Conservation (phyloP, 2,888 invertebrate genomes). For the Aporophyla nigra region DNA sequence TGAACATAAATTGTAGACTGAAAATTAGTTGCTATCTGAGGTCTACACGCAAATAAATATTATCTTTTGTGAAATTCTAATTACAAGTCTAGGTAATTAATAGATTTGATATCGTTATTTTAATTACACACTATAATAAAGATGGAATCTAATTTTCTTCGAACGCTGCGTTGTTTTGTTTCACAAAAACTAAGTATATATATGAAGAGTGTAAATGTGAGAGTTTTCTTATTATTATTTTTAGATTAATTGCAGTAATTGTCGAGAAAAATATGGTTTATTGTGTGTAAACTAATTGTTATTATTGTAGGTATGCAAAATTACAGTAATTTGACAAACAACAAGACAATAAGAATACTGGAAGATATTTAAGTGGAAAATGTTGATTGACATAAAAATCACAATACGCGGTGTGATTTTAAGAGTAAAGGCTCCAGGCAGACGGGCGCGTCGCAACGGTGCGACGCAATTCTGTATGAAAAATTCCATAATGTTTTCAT, state of each 20-base stretch:
- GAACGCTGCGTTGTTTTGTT: not conserved
- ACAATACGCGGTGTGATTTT: not conserved
- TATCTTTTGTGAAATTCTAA: slow-evolving; percentile 20
- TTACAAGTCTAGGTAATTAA: slow-evolving; percentile 17
- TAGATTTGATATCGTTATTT: slow-evolving; percentile 34
- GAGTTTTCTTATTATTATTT: not conserved
- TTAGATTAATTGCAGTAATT: not conserved
- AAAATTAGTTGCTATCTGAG: slow-evolving; percentile 9
- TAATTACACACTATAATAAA: slow-evolving; percentile 18
- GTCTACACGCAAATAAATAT: slow-evolving; percentile 1
- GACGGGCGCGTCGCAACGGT: no score
- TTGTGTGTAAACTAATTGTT: not conserved
- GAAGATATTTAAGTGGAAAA: not conserved
- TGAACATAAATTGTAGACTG: not conserved
- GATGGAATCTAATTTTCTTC: slow-evolving; percentile 31
- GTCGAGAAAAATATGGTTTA: not conserved
- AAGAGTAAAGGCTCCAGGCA: not conserved
- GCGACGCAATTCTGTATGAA: no score
- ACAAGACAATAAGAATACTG: not conserved
- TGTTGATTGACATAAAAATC: not conserved
- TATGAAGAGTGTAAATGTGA: slow-evolving; percentile 16
- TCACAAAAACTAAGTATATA: slow-evolving; percentile 16
- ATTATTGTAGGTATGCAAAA: not conserved
- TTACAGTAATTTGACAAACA: not conserved
- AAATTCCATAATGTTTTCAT: no score